phyloP scores from a whole-genome alignment of 2,888 invertebrate species.

The Leptothorax acervorum region DNA sequence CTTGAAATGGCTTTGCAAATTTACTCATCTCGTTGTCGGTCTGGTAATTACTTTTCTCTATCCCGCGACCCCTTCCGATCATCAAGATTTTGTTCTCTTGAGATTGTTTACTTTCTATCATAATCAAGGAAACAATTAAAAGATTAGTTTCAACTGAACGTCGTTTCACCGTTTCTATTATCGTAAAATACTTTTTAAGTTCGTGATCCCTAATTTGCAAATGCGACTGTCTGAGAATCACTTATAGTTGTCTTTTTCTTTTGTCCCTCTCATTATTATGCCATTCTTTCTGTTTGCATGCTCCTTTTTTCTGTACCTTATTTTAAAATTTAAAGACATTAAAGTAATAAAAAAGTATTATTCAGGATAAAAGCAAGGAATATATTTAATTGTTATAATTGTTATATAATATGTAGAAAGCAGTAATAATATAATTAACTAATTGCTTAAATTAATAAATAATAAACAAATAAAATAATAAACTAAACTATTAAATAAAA shows the following conservation, averaged over 20 bases:
- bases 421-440: background rate
- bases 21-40: conserved; percentile 79
- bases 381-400: background rate
- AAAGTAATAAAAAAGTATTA: conserved; percentile 6
- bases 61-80: background rate
- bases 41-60: conserved; percentile 79
- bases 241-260: background rate
- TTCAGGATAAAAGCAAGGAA: background rate
- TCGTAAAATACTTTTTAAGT: conserved; percentile 12
- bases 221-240: conserved; percentile 7
- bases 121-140: conserved; percentile 49
- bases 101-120: conserved; percentile 49
- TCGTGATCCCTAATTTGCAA: conserved; percentile 14
- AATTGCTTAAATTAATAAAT: no score
- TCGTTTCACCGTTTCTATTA: conserved; percentile 25
- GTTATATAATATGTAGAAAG: background rate
- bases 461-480: background rate
- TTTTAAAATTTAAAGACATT: background rate
- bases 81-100: conserved; percentile 52
- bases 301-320: background rate
- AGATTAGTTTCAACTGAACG: conserved; percentile 19
- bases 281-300: conserved; percentile 1
- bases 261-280: background rate
- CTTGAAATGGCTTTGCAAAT: conserved; percentile 85
- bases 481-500: background rate